Base-by-base conservation (phyloP, 2,113 vertebrate species). In the Trinectes maculatus region DNA sequence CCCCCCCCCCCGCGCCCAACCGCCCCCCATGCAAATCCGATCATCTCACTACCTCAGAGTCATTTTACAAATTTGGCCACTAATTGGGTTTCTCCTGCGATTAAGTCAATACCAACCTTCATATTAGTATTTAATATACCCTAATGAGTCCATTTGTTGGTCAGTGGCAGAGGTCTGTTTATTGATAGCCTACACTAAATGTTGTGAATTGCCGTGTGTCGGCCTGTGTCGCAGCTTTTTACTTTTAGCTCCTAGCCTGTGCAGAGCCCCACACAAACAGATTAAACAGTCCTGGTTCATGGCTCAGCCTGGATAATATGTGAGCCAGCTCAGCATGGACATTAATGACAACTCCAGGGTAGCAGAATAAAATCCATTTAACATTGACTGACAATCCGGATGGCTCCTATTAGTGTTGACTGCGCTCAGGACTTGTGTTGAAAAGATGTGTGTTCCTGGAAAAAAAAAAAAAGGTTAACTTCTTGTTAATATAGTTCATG, bases 21-120 rank as follows among this genome's bases (percentile, higher is more conserved):
- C 29, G 9, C 22, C 28, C 36, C 19, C 46, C 43, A 29, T 1
- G 3, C 68, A 48, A 73, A 75, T 87, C 73, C 79, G 60, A 85
- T 79, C 16, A 10, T 78, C 47, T 52, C 55, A 44, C 66, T 82
- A 76, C 78, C 71, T 71, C 64, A 28, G 48, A 76, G 80, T 84
- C 51, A 84, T 88, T 85, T 85, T 79, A 71, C 69, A 83, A 82
- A 87, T 76, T 67, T 74, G 49, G 69, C 53, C 68, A 12, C 80
- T 90, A 89, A 87, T 90, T 90, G 77, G 74, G 84, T 81, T 87
- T 80, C 86, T 86, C 79, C 79, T 74, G 64, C 31, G 74, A 92
- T 91, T 91, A 83, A 83, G 76, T 91, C 87, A 89, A 91, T 89
- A 90, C 83, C 80, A 89, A 82, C 85, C 65, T 82, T 90, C 85